Evolutionary conservation across 2,888 invertebrate species (phyloP).

Genomic region (Pristionchus exspectatus): DNA sequence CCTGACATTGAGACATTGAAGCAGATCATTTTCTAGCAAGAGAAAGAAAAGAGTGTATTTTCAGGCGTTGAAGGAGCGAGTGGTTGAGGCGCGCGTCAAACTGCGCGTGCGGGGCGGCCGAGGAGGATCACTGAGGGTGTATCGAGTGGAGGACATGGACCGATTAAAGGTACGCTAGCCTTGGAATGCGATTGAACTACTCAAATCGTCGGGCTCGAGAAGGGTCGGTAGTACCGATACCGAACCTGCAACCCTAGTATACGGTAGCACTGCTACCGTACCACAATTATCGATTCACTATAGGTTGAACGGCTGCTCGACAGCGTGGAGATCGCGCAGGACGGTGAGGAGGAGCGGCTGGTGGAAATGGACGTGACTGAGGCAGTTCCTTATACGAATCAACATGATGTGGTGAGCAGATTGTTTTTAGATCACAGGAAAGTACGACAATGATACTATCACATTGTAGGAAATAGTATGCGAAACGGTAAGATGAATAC

Average conservation of each 20-base stretch:
- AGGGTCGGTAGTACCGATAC: neutral
- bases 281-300: neutral
- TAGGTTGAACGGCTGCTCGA: slow-evolving; percentile 42
- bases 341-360: neutral
- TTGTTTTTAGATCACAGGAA: no score
- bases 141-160: slow-evolving; percentile 10
- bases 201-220: no score
- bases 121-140: neutral
- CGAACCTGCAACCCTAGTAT: neutral
- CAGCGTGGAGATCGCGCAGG: neutral
- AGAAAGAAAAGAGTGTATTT: neutral
- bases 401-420: neutral
- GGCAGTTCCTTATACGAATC: neutral
- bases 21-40: no score
- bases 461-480: neutral
- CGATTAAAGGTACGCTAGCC: neutral
- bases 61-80: slow-evolving; percentile 58
- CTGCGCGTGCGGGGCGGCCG: neutral
- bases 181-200: no score
- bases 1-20: no score
- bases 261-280: neutral
- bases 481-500: no score
- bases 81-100: slow-evolving; percentile 59
- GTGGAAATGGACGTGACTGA: slow-evolving; percentile 36
- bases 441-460: neutral